Evolutionary conservation across 2,888 invertebrate species (phyloP).

Genomic region (Atrina japonica): DNA sequence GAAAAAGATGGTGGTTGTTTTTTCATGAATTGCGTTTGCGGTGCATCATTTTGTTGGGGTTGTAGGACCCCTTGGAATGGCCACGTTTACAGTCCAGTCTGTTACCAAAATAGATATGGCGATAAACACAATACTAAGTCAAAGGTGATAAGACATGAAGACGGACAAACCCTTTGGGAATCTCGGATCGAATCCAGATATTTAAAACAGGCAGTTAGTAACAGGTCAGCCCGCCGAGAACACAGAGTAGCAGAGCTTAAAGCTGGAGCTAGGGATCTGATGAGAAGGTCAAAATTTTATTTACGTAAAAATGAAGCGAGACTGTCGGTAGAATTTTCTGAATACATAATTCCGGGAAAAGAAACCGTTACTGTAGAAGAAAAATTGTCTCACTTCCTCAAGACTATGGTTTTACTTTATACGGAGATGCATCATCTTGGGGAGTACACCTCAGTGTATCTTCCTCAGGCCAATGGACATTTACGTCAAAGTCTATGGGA

Average conservation of each 20-base stretch:
- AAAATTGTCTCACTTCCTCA: slow-evolving; percentile 42
- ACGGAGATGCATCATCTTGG: slow-evolving; percentile 52
- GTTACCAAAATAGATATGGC: slow-evolving; percentile 23
- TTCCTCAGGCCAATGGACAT: slow-evolving; percentile 22
- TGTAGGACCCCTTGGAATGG: slow-evolving; percentile 53
- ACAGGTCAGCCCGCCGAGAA: slow-evolving; percentile 1
- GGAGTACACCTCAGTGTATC: slow-evolving; percentile 53
- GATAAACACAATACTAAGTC: slow-evolving; percentile 9
- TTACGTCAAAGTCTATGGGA: not conserved
- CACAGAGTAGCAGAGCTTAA: no score
- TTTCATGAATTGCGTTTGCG: slow-evolving; percentile 57
- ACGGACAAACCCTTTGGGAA: not conserved
- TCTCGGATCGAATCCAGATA: not conserved
- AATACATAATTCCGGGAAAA: no score
- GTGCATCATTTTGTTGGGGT: slow-evolving; percentile 60
- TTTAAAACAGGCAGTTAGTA: not conserved
- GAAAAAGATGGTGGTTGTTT: slow-evolving; percentile 64
- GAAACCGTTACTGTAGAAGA: no score
- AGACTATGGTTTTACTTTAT: slow-evolving; percentile 48
- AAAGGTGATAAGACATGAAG: not conserved
- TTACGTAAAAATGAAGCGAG: no score
- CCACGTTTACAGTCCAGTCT: not conserved
- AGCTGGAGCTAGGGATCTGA: no score
- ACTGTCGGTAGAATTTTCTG: no score
- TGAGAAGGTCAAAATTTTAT: no score